Evolutionary conservation across 2,888 invertebrate species (phyloP), one percentile per base, ranked within the genome.

Genomic region (Dromius quadrimaculatus): DNA sequence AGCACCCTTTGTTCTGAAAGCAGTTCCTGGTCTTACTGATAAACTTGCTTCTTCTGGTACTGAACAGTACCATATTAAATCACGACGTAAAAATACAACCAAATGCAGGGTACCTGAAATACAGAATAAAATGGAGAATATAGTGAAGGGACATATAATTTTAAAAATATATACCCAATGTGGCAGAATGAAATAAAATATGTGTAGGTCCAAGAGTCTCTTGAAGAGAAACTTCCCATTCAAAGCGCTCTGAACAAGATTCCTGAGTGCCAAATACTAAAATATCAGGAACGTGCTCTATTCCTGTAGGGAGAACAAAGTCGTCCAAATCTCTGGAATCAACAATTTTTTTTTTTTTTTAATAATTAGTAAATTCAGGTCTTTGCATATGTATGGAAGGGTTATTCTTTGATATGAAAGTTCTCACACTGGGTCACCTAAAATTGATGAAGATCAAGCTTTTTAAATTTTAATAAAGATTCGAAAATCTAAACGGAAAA

Each of bases 61-160:
- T 75, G 97, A 97, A 80, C 95, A 95, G 79, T 93, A 97, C 98
- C 98, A 98, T 73, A 98, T 92, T 9, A 98, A 87, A 82, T 98
- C 97, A 74, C 97, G 87, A 64, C 96, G 86, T 76, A 98, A 86
- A 81, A 95, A 97, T 72, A 98, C 85, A 65, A 92, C 91, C 72
- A 97, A 84, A 81, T 97, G 96, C 38, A 98, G 85, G 59, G 95
- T 95, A 63, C 91, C 91, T 85, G 83, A 17, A 83, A 83, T 63
- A 19, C 13, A 34, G 23, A 54, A 15, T 3, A 71, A 34, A 71
- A 5, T 9, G 28, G 43, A 9, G 32, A 47, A 5, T 9, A 13
- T 43, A 57, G 11, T 70, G n/a, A n/a, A n/a, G n/a, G n/a, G n/a
- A 15, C 5, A 32, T 32, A 32, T 32, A 32, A 32, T 32, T 32